Evolutionary conservation across 2,797 vertebrate species (phyloP), one percentile per base, ranked within the genome.

Genomic region (Necrosyrtes monachus): DNA sequence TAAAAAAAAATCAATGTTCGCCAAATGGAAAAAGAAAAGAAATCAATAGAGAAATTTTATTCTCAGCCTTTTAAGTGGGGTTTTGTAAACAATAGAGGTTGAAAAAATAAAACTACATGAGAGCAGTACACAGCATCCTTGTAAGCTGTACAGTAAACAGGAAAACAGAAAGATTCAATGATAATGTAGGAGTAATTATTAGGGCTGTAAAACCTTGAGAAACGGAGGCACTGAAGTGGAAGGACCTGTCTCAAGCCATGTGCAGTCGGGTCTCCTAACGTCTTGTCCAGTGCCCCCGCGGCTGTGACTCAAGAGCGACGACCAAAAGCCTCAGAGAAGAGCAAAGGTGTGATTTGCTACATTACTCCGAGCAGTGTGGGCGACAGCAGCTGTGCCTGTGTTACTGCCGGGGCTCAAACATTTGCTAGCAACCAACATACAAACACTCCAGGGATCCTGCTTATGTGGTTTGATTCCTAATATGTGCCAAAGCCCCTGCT

Each of bases 31-130:
- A 88, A 95, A 91, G 88, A 75, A 95, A 85, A 94, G 8, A 74
- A 96, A 96, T 96, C 95, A 62, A 97, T 95, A 77, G 18, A 68
- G 59, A 94, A 93, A 80, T 91, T 91, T 94, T 87, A 86, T 94
- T 96, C 94, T 87, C 91, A 94, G 63, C 37, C 37, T 88, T 96
- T 93, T 69, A 95, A 88, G 76, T 64, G 51, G n/a, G 12, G 25
- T 90, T 90, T 74, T 92, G 74, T 92, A 95, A 96, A 94, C 74
- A 90, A 37, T 13, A 39, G 73, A 85, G 43, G 74, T 88, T 94
- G 74, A 86, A 94, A 91, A 79, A 92, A 62, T 78, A 43, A 75
- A 92, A 51, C 69, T 81, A 27, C 15, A 6, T 19, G 48, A 54
- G 53, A 79, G 67, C 0, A 0, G 85, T 60, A 69, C 51, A 17